phyloP scores from a whole-genome alignment of 2,113 vertebrate species.

The Neolamprologus toae region DNA sequence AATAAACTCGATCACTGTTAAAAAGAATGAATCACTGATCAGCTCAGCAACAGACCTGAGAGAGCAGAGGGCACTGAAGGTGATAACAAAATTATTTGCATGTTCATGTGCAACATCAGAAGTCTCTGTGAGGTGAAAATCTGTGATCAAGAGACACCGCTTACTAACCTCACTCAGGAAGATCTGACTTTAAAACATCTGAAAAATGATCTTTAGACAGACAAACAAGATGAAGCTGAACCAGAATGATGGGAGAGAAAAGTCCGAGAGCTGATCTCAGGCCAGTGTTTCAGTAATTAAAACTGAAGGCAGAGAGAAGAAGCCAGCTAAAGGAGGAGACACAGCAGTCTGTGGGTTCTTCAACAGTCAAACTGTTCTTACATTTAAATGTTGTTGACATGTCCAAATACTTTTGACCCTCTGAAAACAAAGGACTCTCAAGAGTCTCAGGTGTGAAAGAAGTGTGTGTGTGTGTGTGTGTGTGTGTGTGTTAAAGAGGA shows the following conservation, averaged over 20 bases:
- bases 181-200: neutral
- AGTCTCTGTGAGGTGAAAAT: neutral
- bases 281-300: neutral
- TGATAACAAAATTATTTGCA: neutral
- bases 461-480: neutral
- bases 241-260: neutral
- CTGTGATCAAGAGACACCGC: neutral
- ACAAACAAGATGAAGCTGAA: neutral
- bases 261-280: neutral
- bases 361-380: neutral
- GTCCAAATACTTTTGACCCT: neutral
- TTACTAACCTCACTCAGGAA: neutral
- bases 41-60: neutral
- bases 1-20: neutral
- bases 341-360: neutral
- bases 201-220: neutral
- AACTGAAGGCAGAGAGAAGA: neutral
- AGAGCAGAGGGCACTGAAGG: neutral
- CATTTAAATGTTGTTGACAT: neutral
- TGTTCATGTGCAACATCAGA: neutral
- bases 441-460: neutral
- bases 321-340: neutral
- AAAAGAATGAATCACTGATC: neutral
- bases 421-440: neutral
- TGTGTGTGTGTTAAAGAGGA: neutral